phyloP scores from a whole-genome alignment of 1,140 invertebrate genomes.

The Drosophila suzukii region DNA sequence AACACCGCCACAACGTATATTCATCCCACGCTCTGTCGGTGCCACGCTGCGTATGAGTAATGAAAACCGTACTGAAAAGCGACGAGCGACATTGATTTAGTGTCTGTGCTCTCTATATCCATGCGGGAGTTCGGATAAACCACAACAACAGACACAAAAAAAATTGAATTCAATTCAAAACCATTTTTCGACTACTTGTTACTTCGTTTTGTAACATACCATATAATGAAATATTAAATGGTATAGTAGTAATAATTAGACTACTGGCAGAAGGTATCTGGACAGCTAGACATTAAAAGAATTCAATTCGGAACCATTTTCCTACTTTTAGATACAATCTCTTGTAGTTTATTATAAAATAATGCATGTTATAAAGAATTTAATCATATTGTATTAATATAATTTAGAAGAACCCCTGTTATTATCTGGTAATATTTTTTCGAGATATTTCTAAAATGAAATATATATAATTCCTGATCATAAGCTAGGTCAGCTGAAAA shows the following conservation, averaged over 20 bases:
- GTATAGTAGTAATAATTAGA: no score
- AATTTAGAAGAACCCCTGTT: no score
- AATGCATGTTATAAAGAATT: no score
- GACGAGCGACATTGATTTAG: constrained; percentile 76
- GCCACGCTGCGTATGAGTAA: constrained; percentile 70
- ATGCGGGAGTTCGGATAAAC: constrained; percentile 39
- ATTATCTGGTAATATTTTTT: no score
- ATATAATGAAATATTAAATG: neutral
- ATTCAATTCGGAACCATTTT: no score
- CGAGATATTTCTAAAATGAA: no score
- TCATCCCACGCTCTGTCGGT: constrained; percentile 49
- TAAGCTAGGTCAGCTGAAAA: constrained; percentile 3
- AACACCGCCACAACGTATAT: constrained; percentile 18
- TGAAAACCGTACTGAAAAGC: constrained; percentile 69
- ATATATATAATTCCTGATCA: neutral
- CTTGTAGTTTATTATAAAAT: no score
- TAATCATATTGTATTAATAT: no score
- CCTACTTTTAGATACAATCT: no score
- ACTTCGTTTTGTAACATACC: neutral
- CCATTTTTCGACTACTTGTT: constrained; percentile 8
- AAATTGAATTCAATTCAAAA: constrained; percentile 4
- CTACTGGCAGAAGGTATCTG: no score
- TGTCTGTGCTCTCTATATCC: constrained; percentile 45
- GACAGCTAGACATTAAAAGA: no score
- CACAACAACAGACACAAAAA: constrained; percentile 6